phyloP scores from a whole-genome alignment of 2,113 vertebrate genomes.

The Sialia sialis region DNA sequence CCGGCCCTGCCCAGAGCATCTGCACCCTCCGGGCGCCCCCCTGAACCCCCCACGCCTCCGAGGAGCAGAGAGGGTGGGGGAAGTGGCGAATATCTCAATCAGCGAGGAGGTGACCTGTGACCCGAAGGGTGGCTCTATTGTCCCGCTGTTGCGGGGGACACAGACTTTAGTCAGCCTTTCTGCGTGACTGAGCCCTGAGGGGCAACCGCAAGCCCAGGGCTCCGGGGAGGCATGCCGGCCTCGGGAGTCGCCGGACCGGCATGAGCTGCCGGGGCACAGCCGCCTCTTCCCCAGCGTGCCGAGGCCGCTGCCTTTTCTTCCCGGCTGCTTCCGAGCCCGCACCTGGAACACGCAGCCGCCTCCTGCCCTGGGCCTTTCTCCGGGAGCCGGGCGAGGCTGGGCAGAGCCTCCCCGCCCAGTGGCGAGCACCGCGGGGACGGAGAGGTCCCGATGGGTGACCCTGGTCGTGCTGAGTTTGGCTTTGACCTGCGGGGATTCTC shows the following conservation, averaged over 20 bases:
- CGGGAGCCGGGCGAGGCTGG: too few species aligned
- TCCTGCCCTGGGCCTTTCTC: neutral
- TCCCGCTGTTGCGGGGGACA: slow-evolving; percentile 73
- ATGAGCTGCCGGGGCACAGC: neutral
- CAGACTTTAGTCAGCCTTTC: slow-evolving; percentile 77
- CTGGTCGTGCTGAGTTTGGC: neutral
- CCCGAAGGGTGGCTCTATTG: slow-evolving; percentile 79
- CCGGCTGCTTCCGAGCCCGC: neutral
- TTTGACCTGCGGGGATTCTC: neutral
- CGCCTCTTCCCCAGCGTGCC: neutral
- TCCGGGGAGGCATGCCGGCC: slow-evolving; percentile 21
- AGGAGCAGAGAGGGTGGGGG: neutral
- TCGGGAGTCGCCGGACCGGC: neutral
- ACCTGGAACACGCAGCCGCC: accelerated
- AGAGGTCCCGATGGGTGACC: too few species aligned
- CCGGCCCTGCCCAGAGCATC: neutral
- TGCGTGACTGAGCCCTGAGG: slow-evolving; percentile 74
- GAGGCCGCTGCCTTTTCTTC: neutral
- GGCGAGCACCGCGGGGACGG: neutral
- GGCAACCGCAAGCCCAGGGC: slow-evolving; percentile 58
- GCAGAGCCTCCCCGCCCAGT: neutral
- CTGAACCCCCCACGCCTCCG: neutral
- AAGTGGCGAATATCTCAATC: slow-evolving; percentile 82
- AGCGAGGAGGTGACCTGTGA: slow-evolving; percentile 76
- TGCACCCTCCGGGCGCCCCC: neutral